Evolutionary conservation across 1,140 invertebrate genomes (phyloP).

Genomic region (Steinernema khuongi): DNA sequence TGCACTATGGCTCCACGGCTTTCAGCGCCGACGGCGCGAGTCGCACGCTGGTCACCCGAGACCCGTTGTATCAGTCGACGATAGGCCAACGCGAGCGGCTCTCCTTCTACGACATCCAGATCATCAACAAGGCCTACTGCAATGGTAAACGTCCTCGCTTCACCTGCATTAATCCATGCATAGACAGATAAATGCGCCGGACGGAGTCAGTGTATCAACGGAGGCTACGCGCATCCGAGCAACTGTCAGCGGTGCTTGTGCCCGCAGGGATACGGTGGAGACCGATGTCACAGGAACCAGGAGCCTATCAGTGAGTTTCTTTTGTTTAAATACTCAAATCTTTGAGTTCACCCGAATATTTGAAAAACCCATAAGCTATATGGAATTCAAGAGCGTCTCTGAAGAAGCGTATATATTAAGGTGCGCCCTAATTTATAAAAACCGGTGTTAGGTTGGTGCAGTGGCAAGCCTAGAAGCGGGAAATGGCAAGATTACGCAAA

Average conservation of each 20-base stretch:
- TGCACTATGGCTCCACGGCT: slow-evolving; percentile 62
- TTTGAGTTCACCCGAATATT: too few relatives aligned
- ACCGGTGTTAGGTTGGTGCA: too few relatives aligned
- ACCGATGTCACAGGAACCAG: slow-evolving; percentile 46
- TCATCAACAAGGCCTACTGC: slow-evolving; percentile 56
- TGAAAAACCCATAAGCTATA: too few relatives aligned
- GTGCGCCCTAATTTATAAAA: too few relatives aligned
- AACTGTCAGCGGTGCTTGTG: slow-evolving; percentile 52
- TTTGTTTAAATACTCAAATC: not conserved
- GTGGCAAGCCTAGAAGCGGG: too few relatives aligned
- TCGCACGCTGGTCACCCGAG: slow-evolving; percentile 45
- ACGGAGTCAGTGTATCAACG: slow-evolving; percentile 41
- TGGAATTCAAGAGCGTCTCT: too few relatives aligned
- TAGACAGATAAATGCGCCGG: slow-evolving; percentile 48
- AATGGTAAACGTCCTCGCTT: slow-evolving; percentile 32
- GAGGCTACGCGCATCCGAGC: slow-evolving; percentile 56
- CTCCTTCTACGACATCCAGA: slow-evolving; percentile 50
- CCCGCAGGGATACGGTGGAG: slow-evolving; percentile 55
- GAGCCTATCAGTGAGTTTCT: slow-evolving; percentile 45
- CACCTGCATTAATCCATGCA: slow-evolving; percentile 23
- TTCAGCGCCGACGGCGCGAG: slow-evolving; percentile 50
- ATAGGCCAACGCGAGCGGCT: slow-evolving; percentile 55
- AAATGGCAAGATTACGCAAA: too few relatives aligned
- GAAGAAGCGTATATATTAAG: too few relatives aligned
- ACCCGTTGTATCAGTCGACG: slow-evolving; percentile 47